Evolutionary conservation across 2,113 vertebrate genomes (phyloP).

Genomic region (Cyphomyrus discorhynchus): DNA sequence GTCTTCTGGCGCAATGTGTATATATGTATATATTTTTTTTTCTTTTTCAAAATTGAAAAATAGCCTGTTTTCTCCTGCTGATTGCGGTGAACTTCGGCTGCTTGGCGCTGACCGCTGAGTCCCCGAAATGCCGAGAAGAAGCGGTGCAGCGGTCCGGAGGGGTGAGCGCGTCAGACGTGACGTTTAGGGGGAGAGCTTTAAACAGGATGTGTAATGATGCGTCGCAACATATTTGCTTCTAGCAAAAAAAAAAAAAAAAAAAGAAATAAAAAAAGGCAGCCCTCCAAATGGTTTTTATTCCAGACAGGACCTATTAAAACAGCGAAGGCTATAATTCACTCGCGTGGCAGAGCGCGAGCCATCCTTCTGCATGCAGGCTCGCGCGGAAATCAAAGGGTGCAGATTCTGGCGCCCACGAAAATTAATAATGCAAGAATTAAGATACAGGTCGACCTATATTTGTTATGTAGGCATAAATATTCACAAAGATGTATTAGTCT

Average conservation of each 20-base stretch:
- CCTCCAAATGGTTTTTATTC: not conserved
- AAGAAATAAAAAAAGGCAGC: not conserved
- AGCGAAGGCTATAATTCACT: not conserved
- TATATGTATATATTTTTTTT: not conserved
- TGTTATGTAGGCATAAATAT: not conserved
- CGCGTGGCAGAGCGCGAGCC: not conserved
- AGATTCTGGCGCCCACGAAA: not conserved
- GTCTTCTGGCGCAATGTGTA: not conserved
- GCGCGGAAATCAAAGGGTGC: not conserved
- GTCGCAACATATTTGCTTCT: not conserved
- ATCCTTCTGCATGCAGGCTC: not conserved
- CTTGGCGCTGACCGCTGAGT: conserved; percentile 8
- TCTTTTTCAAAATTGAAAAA: conserved; percentile 14
- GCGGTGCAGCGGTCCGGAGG: not conserved
- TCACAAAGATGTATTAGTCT: not conserved
- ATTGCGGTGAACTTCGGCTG: conserved; percentile 1
- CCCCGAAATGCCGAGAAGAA: conserved; percentile 11
- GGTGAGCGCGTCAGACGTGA: conserved; percentile 20
- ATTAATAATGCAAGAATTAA: not conserved
- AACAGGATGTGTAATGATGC: conserved; percentile 1
- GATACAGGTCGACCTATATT: not conserved
- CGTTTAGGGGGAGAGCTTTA: conserved; percentile 5
- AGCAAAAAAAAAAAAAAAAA: not conserved
- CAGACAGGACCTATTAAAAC: not conserved
- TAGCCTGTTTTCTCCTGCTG: not conserved